Evolutionary conservation across 2,888 invertebrate species (phyloP).

Genomic region (Temnothorax rugatulus): DNA sequence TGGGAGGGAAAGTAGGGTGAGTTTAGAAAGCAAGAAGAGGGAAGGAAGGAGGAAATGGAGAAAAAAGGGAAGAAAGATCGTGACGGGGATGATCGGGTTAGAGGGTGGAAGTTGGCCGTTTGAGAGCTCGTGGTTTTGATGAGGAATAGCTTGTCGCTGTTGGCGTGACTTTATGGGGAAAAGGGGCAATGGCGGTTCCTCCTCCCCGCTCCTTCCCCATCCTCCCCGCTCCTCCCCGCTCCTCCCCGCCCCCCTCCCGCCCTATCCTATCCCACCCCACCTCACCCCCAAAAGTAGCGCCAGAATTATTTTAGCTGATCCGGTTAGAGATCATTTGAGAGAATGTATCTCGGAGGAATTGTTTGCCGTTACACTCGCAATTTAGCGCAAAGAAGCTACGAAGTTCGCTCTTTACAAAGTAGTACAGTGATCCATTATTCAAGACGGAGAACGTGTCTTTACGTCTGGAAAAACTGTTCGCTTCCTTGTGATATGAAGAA

Average conservation of each 20-base stretch:
- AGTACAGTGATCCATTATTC: background rate
- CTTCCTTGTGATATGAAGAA: background rate
- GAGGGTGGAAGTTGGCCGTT: conserved; percentile 23
- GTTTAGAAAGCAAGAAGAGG: background rate
- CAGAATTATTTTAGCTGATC: conserved; percentile 3
- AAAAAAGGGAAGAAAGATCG: conserved; percentile 36
- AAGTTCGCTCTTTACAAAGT: background rate
- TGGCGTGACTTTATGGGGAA: conserved; percentile 21
- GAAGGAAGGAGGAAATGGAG: background rate
- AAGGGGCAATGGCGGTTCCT: background rate
- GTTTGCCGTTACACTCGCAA: background rate
- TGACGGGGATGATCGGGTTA: conserved; percentile 34
- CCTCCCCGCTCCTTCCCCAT: too few species aligned
- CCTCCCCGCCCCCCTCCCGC: background rate
- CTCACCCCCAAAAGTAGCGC: background rate
- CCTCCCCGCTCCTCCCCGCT: too few species aligned
- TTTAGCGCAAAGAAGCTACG: background rate
- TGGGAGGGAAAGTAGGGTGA: conserved; percentile 48
- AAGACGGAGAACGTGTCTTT: background rate
- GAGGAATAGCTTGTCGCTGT: conserved; percentile 5
- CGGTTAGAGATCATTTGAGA: background rate
- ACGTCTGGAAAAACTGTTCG: background rate
- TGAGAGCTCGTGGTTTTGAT: conserved; percentile 16
- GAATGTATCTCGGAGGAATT: background rate
- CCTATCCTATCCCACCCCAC: background rate